Conservation (phyloP, 2,113 vertebrate genomes). For the Barnardius zonarius region DNA sequence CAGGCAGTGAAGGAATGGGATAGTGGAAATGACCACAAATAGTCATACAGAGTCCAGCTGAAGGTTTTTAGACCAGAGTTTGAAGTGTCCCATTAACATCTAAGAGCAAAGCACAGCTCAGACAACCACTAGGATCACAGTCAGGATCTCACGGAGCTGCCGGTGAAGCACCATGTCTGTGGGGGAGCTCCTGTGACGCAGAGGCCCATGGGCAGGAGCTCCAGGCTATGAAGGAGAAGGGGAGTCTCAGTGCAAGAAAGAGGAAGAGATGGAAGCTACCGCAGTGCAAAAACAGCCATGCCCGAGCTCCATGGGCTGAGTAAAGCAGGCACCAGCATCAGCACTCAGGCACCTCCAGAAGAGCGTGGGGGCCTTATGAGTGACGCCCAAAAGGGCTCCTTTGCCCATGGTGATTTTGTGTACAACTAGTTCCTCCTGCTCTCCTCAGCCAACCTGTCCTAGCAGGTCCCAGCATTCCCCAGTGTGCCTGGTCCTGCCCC, state of each 20-base stretch:
- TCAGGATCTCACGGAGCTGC: background rate
- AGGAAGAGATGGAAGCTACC: background rate
- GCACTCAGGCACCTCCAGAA: background rate
- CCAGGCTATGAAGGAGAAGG: background rate
- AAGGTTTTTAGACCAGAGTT: background rate
- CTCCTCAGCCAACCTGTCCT: background rate
- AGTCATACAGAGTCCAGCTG: background rate
- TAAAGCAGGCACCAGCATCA: background rate
- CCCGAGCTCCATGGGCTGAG: accelerated
- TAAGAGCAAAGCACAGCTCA: background rate
- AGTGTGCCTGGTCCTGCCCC: background rate
- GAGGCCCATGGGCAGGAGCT: background rate
- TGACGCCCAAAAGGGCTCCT: background rate
- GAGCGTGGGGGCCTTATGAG: background rate
- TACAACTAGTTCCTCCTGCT: background rate
- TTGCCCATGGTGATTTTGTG: background rate
- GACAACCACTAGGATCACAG: background rate
- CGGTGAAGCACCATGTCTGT: background rate
- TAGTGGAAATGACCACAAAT: background rate
- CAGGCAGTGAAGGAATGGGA: background rate
- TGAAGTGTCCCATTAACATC: background rate
- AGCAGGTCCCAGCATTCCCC: background rate
- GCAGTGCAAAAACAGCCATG: background rate
- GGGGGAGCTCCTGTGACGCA: background rate
- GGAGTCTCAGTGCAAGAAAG: background rate